Conservation (phyloP, 2,888 invertebrate species). For the Cylloceria caligata region DNA sequence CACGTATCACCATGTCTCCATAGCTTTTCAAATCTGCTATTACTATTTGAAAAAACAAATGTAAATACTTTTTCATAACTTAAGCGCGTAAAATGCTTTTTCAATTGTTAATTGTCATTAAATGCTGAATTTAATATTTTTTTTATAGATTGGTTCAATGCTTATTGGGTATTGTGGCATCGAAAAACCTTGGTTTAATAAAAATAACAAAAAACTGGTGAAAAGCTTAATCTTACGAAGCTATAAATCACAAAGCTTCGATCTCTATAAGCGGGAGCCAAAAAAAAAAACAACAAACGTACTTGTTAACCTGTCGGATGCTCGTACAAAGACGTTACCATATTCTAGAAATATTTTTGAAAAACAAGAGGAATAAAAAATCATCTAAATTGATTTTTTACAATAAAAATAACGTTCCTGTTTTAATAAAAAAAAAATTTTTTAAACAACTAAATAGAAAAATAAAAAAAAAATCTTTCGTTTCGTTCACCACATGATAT, state of each 20-base stretch:
- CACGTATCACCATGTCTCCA: too few species aligned
- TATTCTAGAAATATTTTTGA: background rate
- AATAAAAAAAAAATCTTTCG: too few species aligned
- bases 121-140: too few species aligned
- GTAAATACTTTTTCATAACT: too few species aligned
- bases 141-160: background rate
- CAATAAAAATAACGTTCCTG: slow-evolving; percentile 6
- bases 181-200: background rate
- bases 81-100: too few species aligned
- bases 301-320: background rate
- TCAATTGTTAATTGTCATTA: too few species aligned
- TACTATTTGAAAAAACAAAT: too few species aligned
- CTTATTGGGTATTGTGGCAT: background rate
- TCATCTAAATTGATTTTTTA: background rate
- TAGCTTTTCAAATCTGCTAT: too few species aligned
- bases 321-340: background rate
- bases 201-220: background rate
- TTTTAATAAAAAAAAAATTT: background rate
- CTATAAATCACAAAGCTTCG: background rate
- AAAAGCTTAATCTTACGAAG: slow-evolving; percentile 7
- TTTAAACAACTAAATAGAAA: too few species aligned
- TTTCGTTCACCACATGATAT: background rate
- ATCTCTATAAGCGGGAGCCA: background rate
- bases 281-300: background rate
- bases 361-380: background rate